Conservation (phyloP, 2,113 vertebrate genomes). For the Columba janthina region DNA sequence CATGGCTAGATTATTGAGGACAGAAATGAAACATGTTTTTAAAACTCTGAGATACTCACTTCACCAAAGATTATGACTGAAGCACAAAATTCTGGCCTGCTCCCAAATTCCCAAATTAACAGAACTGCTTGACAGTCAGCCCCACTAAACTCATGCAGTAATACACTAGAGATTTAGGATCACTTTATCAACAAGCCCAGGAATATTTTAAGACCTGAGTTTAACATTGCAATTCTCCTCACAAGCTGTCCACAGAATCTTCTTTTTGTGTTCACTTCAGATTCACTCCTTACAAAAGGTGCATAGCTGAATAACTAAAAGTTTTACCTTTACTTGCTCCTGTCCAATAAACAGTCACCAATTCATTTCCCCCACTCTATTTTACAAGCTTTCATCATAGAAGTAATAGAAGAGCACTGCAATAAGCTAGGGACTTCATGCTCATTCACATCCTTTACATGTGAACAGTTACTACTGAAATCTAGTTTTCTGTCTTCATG, state of each 20-base stretch:
- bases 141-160: background rate
- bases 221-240: background rate
- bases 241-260: background rate
- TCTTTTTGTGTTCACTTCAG: background rate
- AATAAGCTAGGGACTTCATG: background rate
- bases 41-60: background rate
- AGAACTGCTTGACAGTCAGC: background rate
- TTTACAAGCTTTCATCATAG: background rate
- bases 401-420: background rate
- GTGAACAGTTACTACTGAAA: background rate
- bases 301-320: background rate
- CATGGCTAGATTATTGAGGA: background rate
- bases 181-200: background rate
- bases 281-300: background rate
- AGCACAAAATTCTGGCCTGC: background rate
- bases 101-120: background rate
- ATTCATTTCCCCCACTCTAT: background rate
- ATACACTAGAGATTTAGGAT: background rate
- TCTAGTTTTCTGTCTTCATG: background rate
- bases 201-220: background rate
- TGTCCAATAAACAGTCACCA: background rate
- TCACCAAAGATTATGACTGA: background rate
- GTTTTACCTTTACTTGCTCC: background rate
- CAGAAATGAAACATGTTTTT: background rate
- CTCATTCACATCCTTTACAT: background rate